Evolutionary conservation across 2,113 vertebrate genomes (phyloP).

Genomic region (Numenius arquata): DNA sequence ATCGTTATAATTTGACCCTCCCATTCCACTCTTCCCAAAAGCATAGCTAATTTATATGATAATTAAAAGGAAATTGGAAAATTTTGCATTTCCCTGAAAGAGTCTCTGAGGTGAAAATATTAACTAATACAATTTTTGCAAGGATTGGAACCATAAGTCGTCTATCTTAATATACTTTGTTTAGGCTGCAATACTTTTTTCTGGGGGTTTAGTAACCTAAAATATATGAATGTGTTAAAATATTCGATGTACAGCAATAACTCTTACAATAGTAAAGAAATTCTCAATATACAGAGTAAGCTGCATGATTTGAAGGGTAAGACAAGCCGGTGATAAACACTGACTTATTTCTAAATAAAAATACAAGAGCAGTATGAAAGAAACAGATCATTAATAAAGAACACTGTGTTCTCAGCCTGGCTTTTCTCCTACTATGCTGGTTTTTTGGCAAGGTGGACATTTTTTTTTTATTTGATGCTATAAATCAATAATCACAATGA

Average conservation of each 20-base stretch:
- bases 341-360: neutral
- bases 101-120: neutral
- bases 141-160: neutral
- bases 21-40: neutral
- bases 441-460: neutral
- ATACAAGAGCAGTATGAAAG: neutral
- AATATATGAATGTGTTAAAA: neutral
- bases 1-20: neutral
- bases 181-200: neutral
- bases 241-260: neutral
- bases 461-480: neutral
- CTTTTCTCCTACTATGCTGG: neutral
- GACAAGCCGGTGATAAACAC: neutral
- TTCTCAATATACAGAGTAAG: neutral
- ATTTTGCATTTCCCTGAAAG: neutral
- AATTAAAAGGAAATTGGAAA: slow-evolving; percentile 31
- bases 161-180: neutral
- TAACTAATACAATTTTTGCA: neutral
- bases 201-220: neutral
- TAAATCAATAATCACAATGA: neutral
- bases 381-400: neutral
- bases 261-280: neutral
- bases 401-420: neutral
- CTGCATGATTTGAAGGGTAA: neutral
- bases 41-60: neutral